phyloP scores from a whole-genome alignment of 1,140 invertebrate genomes.

The Liolophura sinensis region DNA sequence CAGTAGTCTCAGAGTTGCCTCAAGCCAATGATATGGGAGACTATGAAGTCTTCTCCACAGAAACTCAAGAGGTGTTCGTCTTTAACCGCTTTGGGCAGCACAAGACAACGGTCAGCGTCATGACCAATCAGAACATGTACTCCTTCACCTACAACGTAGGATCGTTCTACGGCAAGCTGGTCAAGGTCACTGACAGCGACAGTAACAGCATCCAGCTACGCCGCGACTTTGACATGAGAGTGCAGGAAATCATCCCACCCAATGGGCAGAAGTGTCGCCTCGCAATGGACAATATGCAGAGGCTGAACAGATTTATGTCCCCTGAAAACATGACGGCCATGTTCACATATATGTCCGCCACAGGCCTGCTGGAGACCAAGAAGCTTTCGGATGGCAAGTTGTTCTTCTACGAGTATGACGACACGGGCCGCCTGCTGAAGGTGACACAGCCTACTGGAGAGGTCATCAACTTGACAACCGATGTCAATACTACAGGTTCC shows the following conservation, averaged over 20 bases:
- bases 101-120: slow-evolving; percentile 86
- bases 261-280: slow-evolving; percentile 90
- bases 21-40: slow-evolving; percentile 84
- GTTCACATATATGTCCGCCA: slow-evolving; percentile 89
- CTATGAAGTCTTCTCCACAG: slow-evolving; percentile 87
- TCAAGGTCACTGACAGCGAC: slow-evolving; percentile 88
- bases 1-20: slow-evolving; percentile 87
- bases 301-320: slow-evolving; percentile 84
- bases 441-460: slow-evolving; percentile 89
- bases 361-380: slow-evolving; percentile 74
- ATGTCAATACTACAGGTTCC: slow-evolving; percentile 55
- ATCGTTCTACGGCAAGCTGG: slow-evolving; percentile 92
- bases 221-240: slow-evolving; percentile 68
- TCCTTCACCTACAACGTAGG: slow-evolving; percentile 95
- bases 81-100: slow-evolving; percentile 97
- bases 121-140: slow-evolving; percentile 89
- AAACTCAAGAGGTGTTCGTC: slow-evolving; percentile 91
- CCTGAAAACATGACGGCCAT: slow-evolving; percentile 90
- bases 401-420: slow-evolving; percentile 87
- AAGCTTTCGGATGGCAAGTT: slow-evolving; percentile 79
- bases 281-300: slow-evolving; percentile 79
- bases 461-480: slow-evolving; percentile 71
- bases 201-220: slow-evolving; percentile 83
- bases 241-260: slow-evolving; percentile 92
- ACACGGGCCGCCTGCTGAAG: slow-evolving; percentile 79